Evolutionary conservation across 2,113 vertebrate genomes (phyloP), one percentile per base, ranked within the genome.

Genomic region (Eurystomus gularis): DNA sequence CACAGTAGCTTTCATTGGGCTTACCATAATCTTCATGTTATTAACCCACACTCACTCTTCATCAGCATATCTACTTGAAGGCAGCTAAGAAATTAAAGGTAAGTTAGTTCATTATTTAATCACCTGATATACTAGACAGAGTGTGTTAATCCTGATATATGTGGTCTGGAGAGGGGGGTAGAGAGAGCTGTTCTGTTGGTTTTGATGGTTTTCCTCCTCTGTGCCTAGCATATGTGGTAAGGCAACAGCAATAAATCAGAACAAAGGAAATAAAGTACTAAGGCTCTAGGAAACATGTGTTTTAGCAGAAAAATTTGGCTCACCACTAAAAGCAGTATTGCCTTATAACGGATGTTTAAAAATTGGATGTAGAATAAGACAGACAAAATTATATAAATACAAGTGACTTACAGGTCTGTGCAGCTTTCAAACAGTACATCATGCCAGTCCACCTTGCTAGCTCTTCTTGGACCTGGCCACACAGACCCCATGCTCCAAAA

Each of bases 161-260:
- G 88, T 72, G 76, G 92, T 93, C 91, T 85, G 90, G 62, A 76
- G 92, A 78, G 37, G 40, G 48, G 29, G 20, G 18, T 14, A 81
- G 40, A 75, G 35, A 37, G 23, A 49, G 54, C 62, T 86, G 86
- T 78, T 97, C 49, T 79, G 31, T 66, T 96, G 95, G 55, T 57
- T 92, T 95, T 94, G 82, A 48, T 52, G 52, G 97, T 35, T 94
- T 94, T 93, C 93, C 93, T 96, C 51, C 39, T 62, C 96, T 96
- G 72, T 96, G 92, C 97, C 95, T 95, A 2, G 3, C 96, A 97
- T 85, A 97, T 96, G 84, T 96, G 93, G 87, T 82, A 86, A 98
- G 82, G 93, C 97, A 96, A 93, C 35, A 97, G 95, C 95, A 98
- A 96, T 98, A 98, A 98, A 98, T 97, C 96, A 97, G 96, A 97